Percentiles rank a stretch among this genome's conserved stretches.
phyloP scores from a whole-genome alignment of 2,113 vertebrate species.

The Xenopus laevis region DNA sequence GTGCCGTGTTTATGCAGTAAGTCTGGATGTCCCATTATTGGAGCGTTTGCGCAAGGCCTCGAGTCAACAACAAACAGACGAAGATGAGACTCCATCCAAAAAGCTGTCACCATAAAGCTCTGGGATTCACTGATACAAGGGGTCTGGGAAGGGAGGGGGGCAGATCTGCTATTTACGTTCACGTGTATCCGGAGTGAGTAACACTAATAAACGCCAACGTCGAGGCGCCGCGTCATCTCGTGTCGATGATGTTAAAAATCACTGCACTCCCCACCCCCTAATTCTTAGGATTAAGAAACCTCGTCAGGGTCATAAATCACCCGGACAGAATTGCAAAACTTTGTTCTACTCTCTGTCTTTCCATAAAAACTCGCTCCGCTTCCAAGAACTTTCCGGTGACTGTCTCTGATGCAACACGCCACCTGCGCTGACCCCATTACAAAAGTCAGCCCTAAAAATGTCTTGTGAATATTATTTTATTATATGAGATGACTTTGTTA shows the following conservation, averaged over 20 bases:
- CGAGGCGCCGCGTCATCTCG: neutral
- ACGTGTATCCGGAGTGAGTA: neutral
- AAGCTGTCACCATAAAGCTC: slow-evolving; percentile 27
- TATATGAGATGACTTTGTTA: too few species aligned
- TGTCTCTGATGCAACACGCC: too few species aligned
- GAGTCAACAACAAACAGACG: neutral
- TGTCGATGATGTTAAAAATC: neutral
- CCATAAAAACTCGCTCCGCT: slow-evolving; percentile 2
- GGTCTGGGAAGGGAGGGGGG: too few species aligned
- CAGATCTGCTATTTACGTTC: too few species aligned
- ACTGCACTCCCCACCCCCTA: neutral
- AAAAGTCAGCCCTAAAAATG: too few species aligned
- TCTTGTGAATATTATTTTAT: too few species aligned
- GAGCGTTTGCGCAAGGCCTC: slow-evolving; percentile 19
- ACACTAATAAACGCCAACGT: neutral
- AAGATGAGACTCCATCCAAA: slow-evolving; percentile 9
- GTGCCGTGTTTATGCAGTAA: too few species aligned
- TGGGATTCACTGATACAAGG: neutral
- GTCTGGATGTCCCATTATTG: slow-evolving; percentile 18
- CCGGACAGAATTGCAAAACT: slow-evolving; percentile 14
- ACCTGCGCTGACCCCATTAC: too few species aligned
- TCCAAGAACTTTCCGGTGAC: neutral
- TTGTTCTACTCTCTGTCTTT: slow-evolving; percentile 11
- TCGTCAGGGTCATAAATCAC: slow-evolving; percentile 17
- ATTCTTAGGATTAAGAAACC: slow-evolving; percentile 23